Base-by-base conservation (phyloP, 2,888 invertebrate genomes). In the Diarsia dahlii region DNA sequence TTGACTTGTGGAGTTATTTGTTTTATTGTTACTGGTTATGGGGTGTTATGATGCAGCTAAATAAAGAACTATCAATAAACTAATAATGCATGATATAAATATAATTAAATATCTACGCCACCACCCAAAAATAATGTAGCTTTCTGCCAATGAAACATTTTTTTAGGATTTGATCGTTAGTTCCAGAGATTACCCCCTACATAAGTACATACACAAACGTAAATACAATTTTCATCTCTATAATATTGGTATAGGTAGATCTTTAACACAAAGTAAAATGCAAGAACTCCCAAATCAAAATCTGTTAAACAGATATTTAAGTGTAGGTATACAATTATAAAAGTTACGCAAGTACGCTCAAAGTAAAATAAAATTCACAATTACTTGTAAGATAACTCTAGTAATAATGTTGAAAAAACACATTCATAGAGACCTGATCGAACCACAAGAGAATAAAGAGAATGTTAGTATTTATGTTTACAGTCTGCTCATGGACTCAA, bases 401-500 rank as follows among this genome's bases (percentile, higher is more conserved):
- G 0, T 9, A 52, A 34, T 2, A 6, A 18, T 10, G 18, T 58
- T 58, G 28, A 34, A 54, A 63, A 62, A 76, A 62, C 52, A 13
- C 52, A 79, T 4, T 50, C 34, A 65, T 65, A 23, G 12, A 34
- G 12, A 39, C 39, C 39, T 45, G 28, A 28, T 28, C 28, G 28
- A 63, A 62, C 56, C 64, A n/a, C 28, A 69, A 72, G 62, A 71
- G 66, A 80, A 71, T 74, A 76, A 73, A 76, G 45, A 71, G 54
- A 23, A 56, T 56, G 67, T 67, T 76, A 67, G 66, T 73, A 73
- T 73, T 80, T 77, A 77, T 80, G 48, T 84, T 84, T 71, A 80
- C 34, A 65, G 68, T 62, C 77, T 80, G 72, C 68, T 73, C 80
- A 76, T 68, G 64, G 64, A 58, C 66, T 70, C 58, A 20, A 66